Evolutionary conservation across 1,140 invertebrate species (phyloP).

Genomic region (Halictus rubicundus): DNA sequence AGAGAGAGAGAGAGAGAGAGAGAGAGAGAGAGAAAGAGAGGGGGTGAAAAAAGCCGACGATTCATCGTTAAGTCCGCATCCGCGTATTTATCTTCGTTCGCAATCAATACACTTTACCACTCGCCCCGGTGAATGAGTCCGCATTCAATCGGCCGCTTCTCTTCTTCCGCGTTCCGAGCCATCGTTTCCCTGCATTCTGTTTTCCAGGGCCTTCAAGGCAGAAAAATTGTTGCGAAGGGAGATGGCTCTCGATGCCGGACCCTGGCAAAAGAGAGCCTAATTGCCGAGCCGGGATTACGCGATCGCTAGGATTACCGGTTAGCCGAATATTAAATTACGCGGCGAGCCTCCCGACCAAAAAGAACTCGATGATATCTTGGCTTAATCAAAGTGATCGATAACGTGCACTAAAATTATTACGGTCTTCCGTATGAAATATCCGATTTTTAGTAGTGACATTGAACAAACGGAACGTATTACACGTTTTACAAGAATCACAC

Average conservation of each 20-base stretch:
- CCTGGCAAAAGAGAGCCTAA: background rate
- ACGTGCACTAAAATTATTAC: too few relatives aligned
- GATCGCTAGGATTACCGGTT: background rate
- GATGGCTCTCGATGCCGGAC: background rate
- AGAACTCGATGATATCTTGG: too few relatives aligned
- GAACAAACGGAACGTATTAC: too few relatives aligned
- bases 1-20: too few relatives aligned
- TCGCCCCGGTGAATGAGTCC: slow-evolving; percentile 28
- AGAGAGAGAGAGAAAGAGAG: background rate
- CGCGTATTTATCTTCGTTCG: slow-evolving; percentile 44
- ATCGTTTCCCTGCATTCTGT: background rate
- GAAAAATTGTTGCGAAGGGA: background rate
- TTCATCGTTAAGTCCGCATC: slow-evolving; percentile 23
- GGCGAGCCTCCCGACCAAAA: too few relatives aligned
- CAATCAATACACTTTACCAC: slow-evolving; percentile 43
- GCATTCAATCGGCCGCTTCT: slow-evolving; percentile 35
- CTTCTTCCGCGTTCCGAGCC: slow-evolving; percentile 28
- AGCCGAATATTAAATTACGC: too few relatives aligned
- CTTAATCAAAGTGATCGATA: too few relatives aligned
- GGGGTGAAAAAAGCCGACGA: slow-evolving; percentile 5
- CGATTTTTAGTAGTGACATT: too few relatives aligned
- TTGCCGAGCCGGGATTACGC: background rate
- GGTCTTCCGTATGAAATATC: too few relatives aligned
- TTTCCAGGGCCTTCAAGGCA: background rate
- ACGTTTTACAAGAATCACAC: too few relatives aligned